Percentiles rank a stretch among this genome's conserved stretches.
Conservation (phyloP, 2,888 invertebrate species). For the Timandra comae region DNA sequence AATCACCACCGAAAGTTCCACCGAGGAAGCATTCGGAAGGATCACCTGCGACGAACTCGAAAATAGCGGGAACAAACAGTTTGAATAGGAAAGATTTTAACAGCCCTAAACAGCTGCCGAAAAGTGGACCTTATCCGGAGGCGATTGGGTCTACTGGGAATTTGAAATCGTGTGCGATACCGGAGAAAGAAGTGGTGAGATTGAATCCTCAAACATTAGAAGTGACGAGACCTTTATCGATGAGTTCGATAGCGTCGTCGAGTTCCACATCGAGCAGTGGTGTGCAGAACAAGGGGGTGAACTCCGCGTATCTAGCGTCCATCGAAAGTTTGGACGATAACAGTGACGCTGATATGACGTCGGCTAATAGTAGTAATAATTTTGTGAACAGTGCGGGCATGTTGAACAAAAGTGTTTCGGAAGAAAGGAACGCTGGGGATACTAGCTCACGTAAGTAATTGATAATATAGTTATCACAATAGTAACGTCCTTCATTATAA, state of each 20-base stretch:
- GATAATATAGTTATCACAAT: too few species aligned
- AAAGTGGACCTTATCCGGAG: constrained; percentile 57
- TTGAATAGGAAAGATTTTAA: constrained; percentile 58
- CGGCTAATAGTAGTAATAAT: constrained; percentile 62
- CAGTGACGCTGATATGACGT: constrained; percentile 81
- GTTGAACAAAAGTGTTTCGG: constrained; percentile 45
- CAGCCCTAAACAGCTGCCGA: constrained; percentile 50
- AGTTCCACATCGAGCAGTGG: constrained; percentile 80
- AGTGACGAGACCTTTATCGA: constrained; percentile 82
- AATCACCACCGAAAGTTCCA: constrained; percentile 39
- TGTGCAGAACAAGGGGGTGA: constrained; percentile 79
- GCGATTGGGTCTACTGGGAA: constrained; percentile 61
- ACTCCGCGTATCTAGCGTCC: constrained; percentile 89
- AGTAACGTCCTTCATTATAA: too few species aligned
- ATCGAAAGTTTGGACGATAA: constrained; percentile 91
- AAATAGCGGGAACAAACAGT: constrained; percentile 53
- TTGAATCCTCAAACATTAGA: constrained; percentile 72
- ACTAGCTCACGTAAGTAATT: constrained; percentile 49
- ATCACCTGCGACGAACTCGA: constrained; percentile 49
- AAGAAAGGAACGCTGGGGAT: constrained; percentile 49
- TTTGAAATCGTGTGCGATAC: constrained; percentile 48
- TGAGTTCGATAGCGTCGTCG: constrained; percentile 87
- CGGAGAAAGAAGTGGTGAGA: constrained; percentile 64
- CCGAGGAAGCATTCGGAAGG: constrained; percentile 31
- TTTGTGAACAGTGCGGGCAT: constrained; percentile 61